phyloP scores from a whole-genome alignment of 2,797 vertebrate species.

The Molothrus aeneus region DNA sequence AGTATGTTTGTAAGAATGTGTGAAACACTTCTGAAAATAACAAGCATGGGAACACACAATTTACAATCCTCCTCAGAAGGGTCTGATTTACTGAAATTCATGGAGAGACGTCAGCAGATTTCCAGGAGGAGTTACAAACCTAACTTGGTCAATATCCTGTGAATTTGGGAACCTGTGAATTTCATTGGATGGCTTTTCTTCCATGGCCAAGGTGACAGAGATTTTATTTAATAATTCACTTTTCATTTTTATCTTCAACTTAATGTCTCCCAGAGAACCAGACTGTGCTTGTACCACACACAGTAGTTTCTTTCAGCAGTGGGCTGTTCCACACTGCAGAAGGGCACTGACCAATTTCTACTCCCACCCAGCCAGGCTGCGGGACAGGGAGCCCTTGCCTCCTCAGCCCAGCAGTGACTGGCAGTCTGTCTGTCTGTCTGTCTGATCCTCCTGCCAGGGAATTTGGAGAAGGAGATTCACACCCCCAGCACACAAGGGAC shows the following conservation, averaged over 20 bases:
- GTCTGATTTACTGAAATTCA: neutral
- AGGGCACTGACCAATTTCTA: neutral
- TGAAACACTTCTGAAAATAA: conserved; percentile 64
- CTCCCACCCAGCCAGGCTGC: neutral
- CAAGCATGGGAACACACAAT: conserved; percentile 28
- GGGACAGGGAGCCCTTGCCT: neutral
- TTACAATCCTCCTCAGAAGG: neutral
- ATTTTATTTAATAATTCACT: neutral
- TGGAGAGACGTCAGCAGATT: neutral
- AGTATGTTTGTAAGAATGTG: conserved; percentile 64
- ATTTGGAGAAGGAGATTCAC: neutral
- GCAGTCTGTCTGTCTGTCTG: neutral
- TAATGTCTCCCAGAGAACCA: neutral
- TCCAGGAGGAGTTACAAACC: neutral
- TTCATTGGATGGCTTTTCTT: neutral
- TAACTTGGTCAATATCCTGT: neutral
- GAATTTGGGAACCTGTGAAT: neutral
- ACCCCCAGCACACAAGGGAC: neutral
- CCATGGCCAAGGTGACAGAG: neutral
- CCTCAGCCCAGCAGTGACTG: neutral
- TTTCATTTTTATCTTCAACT: neutral
- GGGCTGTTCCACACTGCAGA: neutral
- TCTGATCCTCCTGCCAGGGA: neutral
- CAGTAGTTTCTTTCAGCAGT: neutral
- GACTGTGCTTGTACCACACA: neutral